A percentile compares a stretch with the other conserved stretches of the same genome.
Conservation (phyloP, 2,113 vertebrate genomes). For the Maccullochella peelii region DNA sequence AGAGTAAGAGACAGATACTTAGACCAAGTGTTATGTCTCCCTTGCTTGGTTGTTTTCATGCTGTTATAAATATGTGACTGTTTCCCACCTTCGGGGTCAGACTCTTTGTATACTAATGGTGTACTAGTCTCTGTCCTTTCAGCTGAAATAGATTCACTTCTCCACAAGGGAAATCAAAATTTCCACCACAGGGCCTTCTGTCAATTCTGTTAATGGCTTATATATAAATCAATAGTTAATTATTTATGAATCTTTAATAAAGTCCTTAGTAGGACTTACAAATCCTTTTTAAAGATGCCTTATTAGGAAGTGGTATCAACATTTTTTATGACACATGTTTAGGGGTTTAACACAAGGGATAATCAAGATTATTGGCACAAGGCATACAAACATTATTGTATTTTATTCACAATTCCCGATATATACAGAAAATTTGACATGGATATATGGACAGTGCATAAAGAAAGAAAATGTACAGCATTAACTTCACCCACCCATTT, state of each 20-base stretch:
- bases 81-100: too few species aligned
- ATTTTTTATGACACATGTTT: not conserved
- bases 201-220: too few species aligned
- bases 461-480: slow-evolving; percentile 16
- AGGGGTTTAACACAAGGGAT: not conserved
- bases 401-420: slow-evolving; percentile 60
- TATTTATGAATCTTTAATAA: not conserved
- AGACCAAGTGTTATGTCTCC: too few species aligned
- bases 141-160: too few species aligned
- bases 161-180: too few species aligned
- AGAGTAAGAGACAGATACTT: too few species aligned
- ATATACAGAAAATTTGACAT: slow-evolving; percentile 35
- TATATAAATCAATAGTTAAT: not conserved
- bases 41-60: too few species aligned
- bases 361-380: not conserved
- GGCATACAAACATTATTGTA: slow-evolving; percentile 35
- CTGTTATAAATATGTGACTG: too few species aligned
- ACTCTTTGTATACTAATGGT: too few species aligned
- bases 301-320: not conserved
- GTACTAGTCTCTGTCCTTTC: too few species aligned
- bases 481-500: not conserved
- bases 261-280: not conserved
- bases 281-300: not conserved
- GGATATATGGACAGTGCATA: slow-evolving; percentile 24
- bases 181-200: too few species aligned